Base-by-base conservation (phyloP, 37 sponge, comb jelly and placozoan species). In the Mnemiopsis leidyi region DNA sequence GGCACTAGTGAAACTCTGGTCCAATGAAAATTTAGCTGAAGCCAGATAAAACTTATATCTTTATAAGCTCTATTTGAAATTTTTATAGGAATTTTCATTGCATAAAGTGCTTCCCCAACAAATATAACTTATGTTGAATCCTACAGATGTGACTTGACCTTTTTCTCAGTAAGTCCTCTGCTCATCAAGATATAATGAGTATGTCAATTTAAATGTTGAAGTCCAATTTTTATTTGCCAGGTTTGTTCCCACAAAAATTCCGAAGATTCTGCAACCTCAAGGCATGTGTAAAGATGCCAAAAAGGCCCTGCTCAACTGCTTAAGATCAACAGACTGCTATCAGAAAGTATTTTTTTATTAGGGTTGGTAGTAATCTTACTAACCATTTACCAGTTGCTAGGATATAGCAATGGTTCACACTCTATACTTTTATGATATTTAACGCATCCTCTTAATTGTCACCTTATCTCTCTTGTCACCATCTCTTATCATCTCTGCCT, bases 251-350 rank as follows among this genome's bases (percentile, higher is more conserved):
- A 71, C 26, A 7, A 71, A 71, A 30, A 30, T 71, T 23, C 73
- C 73, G 7, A 23, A 30, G 25, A n/a, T 18, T 23, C 3, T 30
- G 7, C 25, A 71, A 30, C 73, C 73, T n/a, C 5, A 5, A 29
- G 82, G 82, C 0, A 79, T 79, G 82, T 79, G 82, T 23, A 79
- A 34, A 23, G 82, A 79, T 79, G 82, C 82, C 82, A 79, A 79
- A 32, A 79, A 79, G 23, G 82, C 82, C 3, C 82, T 79, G 82
- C 36, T 79, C 3, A 79, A 79, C 26, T 79, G 82, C 23, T 26
- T 79, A 33, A 3, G 82, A 23, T 32, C 82, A 7, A 79, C 82
- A 31, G 82, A 79, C 82, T 79, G 82, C 26, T 79, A 35, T 79
- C 82, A 79, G 23, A 79, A 79, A 38, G 82, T 79, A 79, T 26